Evolutionary conservation across 2,888 invertebrate species (phyloP).

Genomic region (Kryphioiulus occultus): DNA sequence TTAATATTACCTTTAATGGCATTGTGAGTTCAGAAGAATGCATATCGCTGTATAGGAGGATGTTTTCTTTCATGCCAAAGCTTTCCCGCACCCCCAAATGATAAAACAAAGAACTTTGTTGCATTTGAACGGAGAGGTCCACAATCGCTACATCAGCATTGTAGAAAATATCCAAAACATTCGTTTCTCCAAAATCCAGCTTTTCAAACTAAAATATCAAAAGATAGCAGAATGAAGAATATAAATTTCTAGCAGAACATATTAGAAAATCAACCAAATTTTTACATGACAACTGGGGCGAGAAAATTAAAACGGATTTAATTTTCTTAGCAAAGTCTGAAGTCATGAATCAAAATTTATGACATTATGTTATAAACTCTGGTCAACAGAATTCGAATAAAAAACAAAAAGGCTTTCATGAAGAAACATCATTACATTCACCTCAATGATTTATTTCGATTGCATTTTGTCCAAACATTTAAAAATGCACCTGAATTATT

Average conservation of each 20-base stretch:
- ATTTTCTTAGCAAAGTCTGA: too few relatives aligned
- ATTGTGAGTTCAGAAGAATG: constrained; percentile 82
- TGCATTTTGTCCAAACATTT: neutral
- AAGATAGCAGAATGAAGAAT: neutral
- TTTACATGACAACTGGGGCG: too few relatives aligned
- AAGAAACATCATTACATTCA: neutral
- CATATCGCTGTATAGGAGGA: constrained; percentile 85
- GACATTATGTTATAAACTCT: neutral
- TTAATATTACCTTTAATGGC: constrained; percentile 78
- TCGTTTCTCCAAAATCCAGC: constrained; percentile 96
- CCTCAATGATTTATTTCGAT: neutral
- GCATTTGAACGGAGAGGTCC: constrained; percentile 88
- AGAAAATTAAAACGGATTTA: too few relatives aligned
- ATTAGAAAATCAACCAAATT: too few relatives aligned
- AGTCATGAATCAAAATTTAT: too few relatives aligned
- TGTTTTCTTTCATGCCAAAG: constrained; percentile 95
- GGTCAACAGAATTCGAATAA: neutral
- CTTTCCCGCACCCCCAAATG: constrained; percentile 97
- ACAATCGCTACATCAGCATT: constrained; percentile 98
- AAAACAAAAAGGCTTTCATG: neutral
- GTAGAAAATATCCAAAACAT: constrained; percentile 93
- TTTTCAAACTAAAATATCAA: constrained; percentile 81
- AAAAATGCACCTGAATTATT: neutral
- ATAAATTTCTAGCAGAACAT: neutral
- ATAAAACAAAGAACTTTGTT: constrained; percentile 93